phyloP scores from a whole-genome alignment of 2,888 invertebrate species.

The Rhamphomyia laevipes region DNA sequence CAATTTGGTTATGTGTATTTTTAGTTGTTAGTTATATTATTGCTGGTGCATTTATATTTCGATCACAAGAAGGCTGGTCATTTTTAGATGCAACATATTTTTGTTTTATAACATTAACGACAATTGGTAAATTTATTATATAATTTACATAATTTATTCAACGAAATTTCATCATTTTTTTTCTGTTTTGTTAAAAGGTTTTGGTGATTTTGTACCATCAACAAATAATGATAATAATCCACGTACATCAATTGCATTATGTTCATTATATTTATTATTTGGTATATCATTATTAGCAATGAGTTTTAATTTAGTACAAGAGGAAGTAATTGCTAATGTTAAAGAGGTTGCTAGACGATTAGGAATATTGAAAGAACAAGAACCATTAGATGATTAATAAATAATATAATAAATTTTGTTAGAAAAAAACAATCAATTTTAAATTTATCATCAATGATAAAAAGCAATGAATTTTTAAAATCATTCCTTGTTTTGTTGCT shows the following conservation, averaged over 20 bases:
- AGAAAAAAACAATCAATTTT: no score
- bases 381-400: conserved; percentile 20
- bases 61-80: conserved; percentile 75
- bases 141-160: neutral
- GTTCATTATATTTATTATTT: conserved; percentile 84
- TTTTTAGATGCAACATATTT: conserved; percentile 84
- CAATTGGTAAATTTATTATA: conserved; percentile 48
- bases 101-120: conserved; percentile 87
- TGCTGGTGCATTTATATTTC: conserved; percentile 77
- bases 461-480: no score
- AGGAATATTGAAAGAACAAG: conserved; percentile 75
- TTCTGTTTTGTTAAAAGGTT: conserved; percentile 38
- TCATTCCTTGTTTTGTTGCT: no score
- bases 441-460: no score
- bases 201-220: conserved; percentile 84
- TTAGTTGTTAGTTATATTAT: conserved; percentile 82
- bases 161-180: neutral
- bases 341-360: conserved; percentile 74
- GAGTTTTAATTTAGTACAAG: conserved; percentile 94
- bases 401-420: neutral
- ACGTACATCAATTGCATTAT: conserved; percentile 56
- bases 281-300: conserved; percentile 90
- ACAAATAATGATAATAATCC: conserved; percentile 42
- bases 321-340: conserved; percentile 81
- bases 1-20: conserved; percentile 81